Percentiles rank a stretch among this genome's conserved stretches.
Evolutionary conservation across 2,113 vertebrate species (phyloP).

Genomic region (Psammodynastes pulverulentus): DNA sequence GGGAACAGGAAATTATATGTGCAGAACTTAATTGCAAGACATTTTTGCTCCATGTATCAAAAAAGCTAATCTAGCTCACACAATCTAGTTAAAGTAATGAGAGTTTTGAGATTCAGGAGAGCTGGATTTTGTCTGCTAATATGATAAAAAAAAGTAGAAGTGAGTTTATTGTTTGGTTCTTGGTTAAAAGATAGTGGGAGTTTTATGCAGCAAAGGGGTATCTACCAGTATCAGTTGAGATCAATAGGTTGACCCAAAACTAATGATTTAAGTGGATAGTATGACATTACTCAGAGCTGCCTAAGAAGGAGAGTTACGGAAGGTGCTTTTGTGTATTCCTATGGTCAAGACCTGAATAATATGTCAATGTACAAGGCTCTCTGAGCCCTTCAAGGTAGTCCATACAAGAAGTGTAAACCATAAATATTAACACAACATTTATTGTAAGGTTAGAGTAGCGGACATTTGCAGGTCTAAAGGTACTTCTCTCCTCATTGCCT

Average conservation of each 20-base stretch:
- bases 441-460: not conserved
- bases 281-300: not conserved
- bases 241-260: not conserved
- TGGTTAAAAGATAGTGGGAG: not conserved
- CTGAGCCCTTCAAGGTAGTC: not conserved
- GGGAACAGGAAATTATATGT: not conserved
- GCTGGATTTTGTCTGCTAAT: not conserved
- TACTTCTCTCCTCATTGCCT: not conserved
- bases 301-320: not conserved
- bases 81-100: not conserved
- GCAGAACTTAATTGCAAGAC: not conserved
- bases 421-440: not conserved
- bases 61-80: not conserved
- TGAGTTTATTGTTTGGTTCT: not conserved
- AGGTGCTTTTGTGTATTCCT: not conserved
- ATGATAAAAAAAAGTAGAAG: not conserved
- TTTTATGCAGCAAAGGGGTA: not conserved
- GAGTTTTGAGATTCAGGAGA: not conserved
- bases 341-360: not conserved
- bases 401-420: not conserved
- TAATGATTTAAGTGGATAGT: not conserved
- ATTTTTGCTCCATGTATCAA: not conserved
- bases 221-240: not conserved
- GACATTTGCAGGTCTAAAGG: not conserved
- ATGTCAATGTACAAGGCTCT: not conserved